Evolutionary conservation across 2,113 vertebrate species (phyloP).

Genomic region (Chlamydotis undulata): DNA sequence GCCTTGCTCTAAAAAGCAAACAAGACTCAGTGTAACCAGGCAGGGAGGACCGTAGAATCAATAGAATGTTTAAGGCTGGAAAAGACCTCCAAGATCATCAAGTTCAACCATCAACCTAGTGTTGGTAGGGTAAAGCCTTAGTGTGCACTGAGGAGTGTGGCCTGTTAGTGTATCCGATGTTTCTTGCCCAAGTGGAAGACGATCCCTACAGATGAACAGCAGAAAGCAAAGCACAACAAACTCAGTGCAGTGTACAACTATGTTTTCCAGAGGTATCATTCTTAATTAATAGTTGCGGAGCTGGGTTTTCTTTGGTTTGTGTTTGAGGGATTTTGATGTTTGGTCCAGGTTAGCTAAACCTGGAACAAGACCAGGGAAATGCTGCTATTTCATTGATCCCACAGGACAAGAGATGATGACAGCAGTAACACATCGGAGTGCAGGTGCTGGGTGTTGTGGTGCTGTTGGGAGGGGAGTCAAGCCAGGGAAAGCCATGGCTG

Average conservation of each 20-base stretch:
- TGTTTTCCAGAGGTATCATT: neutral
- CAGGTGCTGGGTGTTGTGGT: neutral
- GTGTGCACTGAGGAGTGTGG: neutral
- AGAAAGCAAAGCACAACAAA: neutral
- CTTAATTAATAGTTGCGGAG: neutral
- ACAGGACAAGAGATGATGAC: neutral
- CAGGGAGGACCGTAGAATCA: neutral
- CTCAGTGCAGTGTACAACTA: neutral
- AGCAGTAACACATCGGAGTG: neutral
- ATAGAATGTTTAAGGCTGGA: no score
- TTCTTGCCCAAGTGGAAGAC: neutral
- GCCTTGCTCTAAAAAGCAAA: neutral
- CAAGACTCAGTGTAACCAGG: neutral
- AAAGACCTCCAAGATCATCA: no score
- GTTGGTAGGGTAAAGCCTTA: neutral
- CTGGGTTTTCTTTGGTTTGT: neutral
- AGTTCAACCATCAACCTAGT: no score
- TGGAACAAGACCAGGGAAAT: neutral
- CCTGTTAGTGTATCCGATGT: neutral
- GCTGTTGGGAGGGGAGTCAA: neutral
- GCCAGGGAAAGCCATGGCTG: neutral
- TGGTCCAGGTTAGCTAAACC: neutral
- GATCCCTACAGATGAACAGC: neutral
- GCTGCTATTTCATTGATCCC: neutral
- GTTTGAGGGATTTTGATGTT: neutral